Conservation (phyloP, 1,140 invertebrate species). For the Brachionus manjavacas region DNA sequence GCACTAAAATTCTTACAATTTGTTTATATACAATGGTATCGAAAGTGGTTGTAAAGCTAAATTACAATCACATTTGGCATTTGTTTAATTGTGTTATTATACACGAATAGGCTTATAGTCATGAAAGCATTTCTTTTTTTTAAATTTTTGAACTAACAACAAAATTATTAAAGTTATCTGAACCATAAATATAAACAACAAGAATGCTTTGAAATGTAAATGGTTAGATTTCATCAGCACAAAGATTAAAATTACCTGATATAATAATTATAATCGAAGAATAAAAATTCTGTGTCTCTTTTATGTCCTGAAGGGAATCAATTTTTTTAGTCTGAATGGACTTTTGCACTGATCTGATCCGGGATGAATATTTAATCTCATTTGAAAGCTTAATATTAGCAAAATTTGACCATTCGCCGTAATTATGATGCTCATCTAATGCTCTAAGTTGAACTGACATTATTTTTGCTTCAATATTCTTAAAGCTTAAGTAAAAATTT, state of each 20-base stretch:
- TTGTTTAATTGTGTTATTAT: neutral
- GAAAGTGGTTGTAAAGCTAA: neutral
- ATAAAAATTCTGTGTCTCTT: constrained; percentile 18
- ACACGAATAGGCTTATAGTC: constrained; percentile 1
- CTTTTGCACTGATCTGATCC: neutral
- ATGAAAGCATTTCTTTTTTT: neutral
- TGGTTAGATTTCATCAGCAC: neutral
- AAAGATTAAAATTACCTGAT: constrained; percentile 8
- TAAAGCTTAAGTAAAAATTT: neutral
- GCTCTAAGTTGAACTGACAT: neutral
- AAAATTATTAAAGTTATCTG: neutral
- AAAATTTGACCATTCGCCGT: constrained; percentile 20
- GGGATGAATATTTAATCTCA: neutral
- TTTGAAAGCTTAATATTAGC: neutral
- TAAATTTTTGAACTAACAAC: neutral
- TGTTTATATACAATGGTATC: neutral
- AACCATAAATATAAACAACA: neutral
- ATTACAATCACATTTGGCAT: neutral
- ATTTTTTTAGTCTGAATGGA: neutral
- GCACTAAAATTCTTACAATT: neutral
- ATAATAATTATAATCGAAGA: neutral
- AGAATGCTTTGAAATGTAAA: neutral
- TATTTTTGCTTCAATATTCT: neutral
- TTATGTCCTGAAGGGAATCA: neutral
- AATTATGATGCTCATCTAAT: neutral